Evolutionary conservation across 2,797 vertebrate genomes (phyloP).

Genomic region (Hippopotamyrus pictus): DNA sequence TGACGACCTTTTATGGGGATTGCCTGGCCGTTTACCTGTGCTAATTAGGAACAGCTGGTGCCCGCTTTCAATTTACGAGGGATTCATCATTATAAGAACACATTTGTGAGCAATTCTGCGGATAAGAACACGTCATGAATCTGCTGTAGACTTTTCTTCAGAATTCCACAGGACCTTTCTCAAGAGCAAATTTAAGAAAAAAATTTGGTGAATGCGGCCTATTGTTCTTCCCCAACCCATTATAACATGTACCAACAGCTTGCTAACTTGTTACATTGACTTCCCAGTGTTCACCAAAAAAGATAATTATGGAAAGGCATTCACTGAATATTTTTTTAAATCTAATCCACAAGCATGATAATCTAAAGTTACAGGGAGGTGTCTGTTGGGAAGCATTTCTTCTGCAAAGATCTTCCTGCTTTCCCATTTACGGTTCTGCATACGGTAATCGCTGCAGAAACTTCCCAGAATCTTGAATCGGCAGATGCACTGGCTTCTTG

Average conservation of each 20-base stretch:
- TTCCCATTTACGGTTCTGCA: background rate
- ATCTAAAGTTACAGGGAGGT: background rate
- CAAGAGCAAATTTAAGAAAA: background rate
- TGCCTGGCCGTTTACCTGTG: background rate
- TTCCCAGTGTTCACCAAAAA: background rate
- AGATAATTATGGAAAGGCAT: background rate
- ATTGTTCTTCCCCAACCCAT: background rate
- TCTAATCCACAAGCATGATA: background rate
- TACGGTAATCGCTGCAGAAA: background rate
- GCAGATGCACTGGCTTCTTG: background rate
- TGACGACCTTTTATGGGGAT: background rate
- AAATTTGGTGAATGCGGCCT: background rate
- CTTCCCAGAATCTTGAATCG: background rate
- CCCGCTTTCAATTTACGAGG: background rate
- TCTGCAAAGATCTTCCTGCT: background rate
- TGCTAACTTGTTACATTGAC: background rate
- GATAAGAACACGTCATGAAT: background rate
- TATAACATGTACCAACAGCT: too few species aligned
- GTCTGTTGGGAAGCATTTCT: background rate
- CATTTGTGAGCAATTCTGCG: background rate
- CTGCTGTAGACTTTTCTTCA: background rate
- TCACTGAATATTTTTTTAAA: background rate
- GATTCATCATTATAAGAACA: background rate
- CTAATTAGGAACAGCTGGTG: background rate
- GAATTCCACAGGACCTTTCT: background rate